Evolutionary conservation across 2,888 invertebrate species (phyloP).

Genomic region (Drosophila paranaensis): DNA sequence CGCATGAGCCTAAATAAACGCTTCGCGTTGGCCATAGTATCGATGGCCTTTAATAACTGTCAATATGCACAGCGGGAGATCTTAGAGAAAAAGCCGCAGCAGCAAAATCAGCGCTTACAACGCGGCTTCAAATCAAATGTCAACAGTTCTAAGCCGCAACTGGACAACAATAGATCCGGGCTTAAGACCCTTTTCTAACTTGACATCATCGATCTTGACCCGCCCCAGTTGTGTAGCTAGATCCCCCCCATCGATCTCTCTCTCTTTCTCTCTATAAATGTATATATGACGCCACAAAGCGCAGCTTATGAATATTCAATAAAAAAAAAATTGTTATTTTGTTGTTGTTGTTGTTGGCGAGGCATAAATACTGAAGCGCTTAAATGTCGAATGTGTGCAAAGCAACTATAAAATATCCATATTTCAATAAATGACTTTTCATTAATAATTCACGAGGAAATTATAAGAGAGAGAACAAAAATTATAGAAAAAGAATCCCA

Average conservation of each 20-base stretch:
- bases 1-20: conserved; percentile 41
- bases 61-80: conserved; percentile 65
- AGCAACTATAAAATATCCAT: conserved; percentile 70
- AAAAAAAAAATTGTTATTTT: conserved; percentile 27
- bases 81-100: conserved; percentile 51
- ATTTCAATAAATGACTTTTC: conserved; percentile 72
- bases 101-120: conserved; percentile 35
- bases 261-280: too few species aligned
- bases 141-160: conserved; percentile 62
- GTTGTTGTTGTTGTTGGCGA: conserved; percentile 40
- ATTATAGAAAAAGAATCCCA: conserved; percentile 12
- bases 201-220: conserved; percentile 76
- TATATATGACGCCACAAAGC: conserved; percentile 68
- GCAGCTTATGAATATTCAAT: conserved; percentile 74
- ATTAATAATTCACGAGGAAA: conserved; percentile 74
- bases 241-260: conserved; percentile 8
- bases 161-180: conserved; percentile 41
- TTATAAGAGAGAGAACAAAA: conserved; percentile 30
- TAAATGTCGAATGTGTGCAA: conserved; percentile 67
- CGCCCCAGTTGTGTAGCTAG: conserved; percentile 66
- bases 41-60: conserved; percentile 55
- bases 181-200: conserved; percentile 52
- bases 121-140: conserved; percentile 65
- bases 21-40: neutral
- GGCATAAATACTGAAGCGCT: conserved; percentile 68